Evolutionary conservation across 2,797 vertebrate species (phyloP).

Genomic region (Sebastiscus albofasciatus): DNA sequence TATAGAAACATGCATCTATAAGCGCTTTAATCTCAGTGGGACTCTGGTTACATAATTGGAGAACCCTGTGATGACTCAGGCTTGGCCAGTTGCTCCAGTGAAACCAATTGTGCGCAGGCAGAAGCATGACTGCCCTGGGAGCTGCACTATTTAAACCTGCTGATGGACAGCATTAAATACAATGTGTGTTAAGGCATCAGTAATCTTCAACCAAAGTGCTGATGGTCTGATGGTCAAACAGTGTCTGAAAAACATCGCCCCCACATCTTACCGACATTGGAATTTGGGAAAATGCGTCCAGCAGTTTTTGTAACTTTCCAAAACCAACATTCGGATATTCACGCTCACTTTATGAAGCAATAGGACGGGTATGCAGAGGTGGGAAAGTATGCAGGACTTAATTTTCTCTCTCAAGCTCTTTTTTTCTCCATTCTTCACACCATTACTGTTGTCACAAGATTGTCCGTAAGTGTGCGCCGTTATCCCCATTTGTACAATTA

Average conservation of each 20-base stretch:
- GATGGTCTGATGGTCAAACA: neutral
- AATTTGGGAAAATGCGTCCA: too few relatives aligned
- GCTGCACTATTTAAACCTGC: neutral
- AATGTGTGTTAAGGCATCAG: neutral
- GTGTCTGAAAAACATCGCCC: neutral
- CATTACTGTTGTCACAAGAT: too few relatives aligned
- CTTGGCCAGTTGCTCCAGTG: conserved; percentile 9
- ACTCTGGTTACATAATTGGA: conserved; percentile 26
- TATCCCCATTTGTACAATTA: neutral
- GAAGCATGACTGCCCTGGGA: neutral
- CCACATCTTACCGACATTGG: too few relatives aligned
- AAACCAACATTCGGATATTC: neutral
- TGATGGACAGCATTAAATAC: conserved; percentile 4
- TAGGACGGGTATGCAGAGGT: too few relatives aligned
- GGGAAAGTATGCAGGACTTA: too few relatives aligned
- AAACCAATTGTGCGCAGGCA: conserved; percentile 15
- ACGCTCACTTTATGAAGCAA: neutral
- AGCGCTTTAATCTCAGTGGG: conserved; percentile 5
- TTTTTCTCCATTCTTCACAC: too few relatives aligned
- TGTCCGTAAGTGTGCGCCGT: neutral
- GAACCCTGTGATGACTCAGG: neutral
- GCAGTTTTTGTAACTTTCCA: too few relatives aligned
- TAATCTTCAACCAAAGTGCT: neutral
- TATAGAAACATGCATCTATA: neutral
- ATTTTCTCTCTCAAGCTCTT: too few relatives aligned